Conservation (phyloP, 2,797 vertebrate species). For the Leontocebus nigricollis region DNA sequence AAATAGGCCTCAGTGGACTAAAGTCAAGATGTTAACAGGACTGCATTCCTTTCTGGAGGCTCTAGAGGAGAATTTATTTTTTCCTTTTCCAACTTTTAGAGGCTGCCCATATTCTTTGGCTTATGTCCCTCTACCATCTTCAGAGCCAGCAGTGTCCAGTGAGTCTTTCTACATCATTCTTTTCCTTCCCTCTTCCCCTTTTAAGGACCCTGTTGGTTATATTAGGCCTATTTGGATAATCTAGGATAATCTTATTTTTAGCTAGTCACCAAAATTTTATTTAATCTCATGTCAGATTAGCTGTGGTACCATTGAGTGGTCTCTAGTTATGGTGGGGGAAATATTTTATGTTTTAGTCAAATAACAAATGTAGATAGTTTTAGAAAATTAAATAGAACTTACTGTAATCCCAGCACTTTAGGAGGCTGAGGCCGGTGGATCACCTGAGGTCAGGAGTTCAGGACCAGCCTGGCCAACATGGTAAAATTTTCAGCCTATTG, state of each 20-base stretch:
- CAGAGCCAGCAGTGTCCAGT: background rate
- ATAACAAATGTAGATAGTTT: background rate
- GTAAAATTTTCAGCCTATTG: background rate
- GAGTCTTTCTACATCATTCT: background rate
- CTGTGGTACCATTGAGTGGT: background rate
- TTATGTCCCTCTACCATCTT: background rate
- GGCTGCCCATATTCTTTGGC: background rate
- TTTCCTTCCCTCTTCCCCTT: background rate
- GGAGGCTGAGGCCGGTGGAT: background rate
- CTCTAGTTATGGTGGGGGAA: background rate
- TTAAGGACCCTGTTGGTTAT: background rate
- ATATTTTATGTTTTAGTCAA: constrained; percentile 9
- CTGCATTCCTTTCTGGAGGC: background rate
- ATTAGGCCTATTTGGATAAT: background rate
- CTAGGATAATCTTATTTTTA: constrained; percentile 4
- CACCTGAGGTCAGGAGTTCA: background rate
- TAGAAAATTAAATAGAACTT: background rate
- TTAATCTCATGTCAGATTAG: constrained; percentile 4
- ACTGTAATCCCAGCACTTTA: background rate
- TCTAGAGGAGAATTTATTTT: background rate
- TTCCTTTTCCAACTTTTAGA: background rate
- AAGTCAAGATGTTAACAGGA: background rate
- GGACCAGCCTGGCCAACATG: background rate
- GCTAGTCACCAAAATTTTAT: background rate
- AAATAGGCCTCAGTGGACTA: background rate